Conservation (phyloP, 2,888 invertebrate genomes). For the Nemoura dubitans region DNA sequence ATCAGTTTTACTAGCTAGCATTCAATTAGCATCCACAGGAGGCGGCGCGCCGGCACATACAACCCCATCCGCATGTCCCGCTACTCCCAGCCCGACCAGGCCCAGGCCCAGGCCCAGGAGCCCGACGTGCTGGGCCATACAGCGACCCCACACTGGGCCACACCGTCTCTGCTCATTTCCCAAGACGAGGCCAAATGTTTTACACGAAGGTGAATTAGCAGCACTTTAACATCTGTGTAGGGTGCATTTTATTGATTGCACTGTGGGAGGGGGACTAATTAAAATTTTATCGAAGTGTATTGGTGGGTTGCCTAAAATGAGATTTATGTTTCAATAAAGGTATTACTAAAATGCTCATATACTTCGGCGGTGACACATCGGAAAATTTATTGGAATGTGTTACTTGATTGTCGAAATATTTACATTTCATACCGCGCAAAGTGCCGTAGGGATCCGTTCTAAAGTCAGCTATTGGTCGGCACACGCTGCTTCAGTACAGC, state of each 20-base stretch:
- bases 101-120: neutral
- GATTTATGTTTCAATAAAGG: neutral
- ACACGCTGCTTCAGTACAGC: neutral
- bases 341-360: neutral
- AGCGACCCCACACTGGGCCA: neutral
- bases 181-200: neutral
- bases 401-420: neutral
- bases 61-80: neutral
- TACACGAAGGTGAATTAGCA: neutral
- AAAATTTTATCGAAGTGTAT: constrained; percentile 5
- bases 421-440: neutral
- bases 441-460: too few relatives aligned
- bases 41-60: too few relatives aligned
- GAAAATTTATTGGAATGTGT: neutral
- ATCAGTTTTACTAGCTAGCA: constrained; percentile 35
- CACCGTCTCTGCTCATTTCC: neutral
- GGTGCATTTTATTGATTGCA: neutral
- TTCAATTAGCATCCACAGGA: constrained; percentile 3
- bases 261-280: neutral
- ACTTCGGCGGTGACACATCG: neutral
- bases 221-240: neutral
- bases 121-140: neutral
- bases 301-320: neutral
- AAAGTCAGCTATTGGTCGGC: neutral
- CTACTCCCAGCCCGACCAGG: neutral